Percentiles rank a stretch among this genome's conserved stretches.
phyloP scores from a whole-genome alignment of 2,113 vertebrate species.

The Scatophagus argus region DNA sequence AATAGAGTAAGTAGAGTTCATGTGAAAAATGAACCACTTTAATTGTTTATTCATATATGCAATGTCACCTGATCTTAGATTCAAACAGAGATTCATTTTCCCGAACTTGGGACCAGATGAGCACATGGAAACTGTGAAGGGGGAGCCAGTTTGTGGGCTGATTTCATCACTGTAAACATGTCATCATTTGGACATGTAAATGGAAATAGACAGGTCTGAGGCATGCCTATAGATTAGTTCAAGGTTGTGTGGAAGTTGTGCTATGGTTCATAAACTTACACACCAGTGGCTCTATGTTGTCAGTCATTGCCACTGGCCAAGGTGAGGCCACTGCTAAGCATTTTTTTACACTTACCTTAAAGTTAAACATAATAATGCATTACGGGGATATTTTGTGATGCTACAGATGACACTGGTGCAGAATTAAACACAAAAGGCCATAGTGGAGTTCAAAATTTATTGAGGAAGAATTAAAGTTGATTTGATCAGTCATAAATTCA shows the following conservation, averaged over 20 bases:
- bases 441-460: neutral
- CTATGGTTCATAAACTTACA: neutral
- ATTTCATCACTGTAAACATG: slow-evolving; percentile 17
- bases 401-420: no score
- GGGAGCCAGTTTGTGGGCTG: neutral
- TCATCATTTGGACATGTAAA: slow-evolving; percentile 13
- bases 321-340: slow-evolving; percentile 8
- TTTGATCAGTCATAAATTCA: neutral
- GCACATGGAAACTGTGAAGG: slow-evolving; percentile 1
- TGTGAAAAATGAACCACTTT: slow-evolving; percentile 29
- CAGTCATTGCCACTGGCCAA: slow-evolving; percentile 13
- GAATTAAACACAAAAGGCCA: neutral
- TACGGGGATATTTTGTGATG: neutral
- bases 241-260: neutral
- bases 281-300: neutral
- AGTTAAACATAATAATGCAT: neutral
- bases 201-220: slow-evolving; percentile 20
- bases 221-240: neutral
- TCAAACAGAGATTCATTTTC: neutral
- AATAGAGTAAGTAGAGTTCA: neutral
- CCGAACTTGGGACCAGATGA: neutral
- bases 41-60: slow-evolving; percentile 10
- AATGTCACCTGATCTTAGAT: neutral
- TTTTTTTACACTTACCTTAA: neutral
- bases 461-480: neutral